A percentile compares a stretch with the other conserved stretches of the same genome.
These are phyloP conservation scores for Tinea trinotella DNA, from an alignment of 2,888 invertebrate species.

Conservation along the genomic window DNA sequence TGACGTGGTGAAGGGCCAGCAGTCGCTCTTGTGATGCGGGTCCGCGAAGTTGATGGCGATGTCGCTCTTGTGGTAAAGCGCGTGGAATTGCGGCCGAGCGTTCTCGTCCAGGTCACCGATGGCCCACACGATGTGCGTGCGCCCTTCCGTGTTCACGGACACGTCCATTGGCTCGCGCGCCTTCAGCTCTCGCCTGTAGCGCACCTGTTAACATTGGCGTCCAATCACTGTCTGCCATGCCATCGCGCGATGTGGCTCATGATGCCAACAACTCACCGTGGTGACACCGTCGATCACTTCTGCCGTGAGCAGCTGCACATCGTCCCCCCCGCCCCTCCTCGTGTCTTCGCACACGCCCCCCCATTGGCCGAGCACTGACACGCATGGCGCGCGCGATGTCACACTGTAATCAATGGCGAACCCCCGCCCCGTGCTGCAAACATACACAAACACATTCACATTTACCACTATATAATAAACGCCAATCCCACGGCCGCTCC, in stretches of 20 bases:
- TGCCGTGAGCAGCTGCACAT: constrained; percentile 84
- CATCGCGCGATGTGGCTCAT: too few species aligned
- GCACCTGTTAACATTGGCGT: too few species aligned
- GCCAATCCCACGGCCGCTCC: too few species aligned
- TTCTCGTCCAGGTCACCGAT: constrained; percentile 83
- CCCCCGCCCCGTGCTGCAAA: constrained; percentile 60
- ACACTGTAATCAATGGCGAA: constrained; percentile 88
- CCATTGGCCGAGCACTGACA: constrained; percentile 87
- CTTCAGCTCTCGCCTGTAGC: constrained; percentile 76
- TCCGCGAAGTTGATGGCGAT: constrained; percentile 77
- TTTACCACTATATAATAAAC: too few species aligned
- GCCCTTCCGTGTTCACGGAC: constrained; percentile 28
- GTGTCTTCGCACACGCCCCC: constrained; percentile 88
- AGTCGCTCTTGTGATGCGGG: constrained; percentile 77
- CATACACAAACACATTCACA: not conserved
- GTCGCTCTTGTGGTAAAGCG: constrained; percentile 81
- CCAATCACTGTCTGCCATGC: too few species aligned
- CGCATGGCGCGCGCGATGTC: constrained; percentile 87
- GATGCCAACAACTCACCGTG: constrained; percentile 83
- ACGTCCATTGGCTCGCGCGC: constrained; percentile 33
- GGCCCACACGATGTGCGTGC: constrained; percentile 78
- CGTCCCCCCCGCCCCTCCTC: constrained; percentile 77
- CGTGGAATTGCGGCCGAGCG: constrained; percentile 87
- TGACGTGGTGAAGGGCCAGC: constrained; percentile 79
- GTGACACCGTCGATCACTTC: constrained; percentile 82